Conservation (phyloP, 2,797 vertebrate species). For the Discoglossus pictus region DNA sequence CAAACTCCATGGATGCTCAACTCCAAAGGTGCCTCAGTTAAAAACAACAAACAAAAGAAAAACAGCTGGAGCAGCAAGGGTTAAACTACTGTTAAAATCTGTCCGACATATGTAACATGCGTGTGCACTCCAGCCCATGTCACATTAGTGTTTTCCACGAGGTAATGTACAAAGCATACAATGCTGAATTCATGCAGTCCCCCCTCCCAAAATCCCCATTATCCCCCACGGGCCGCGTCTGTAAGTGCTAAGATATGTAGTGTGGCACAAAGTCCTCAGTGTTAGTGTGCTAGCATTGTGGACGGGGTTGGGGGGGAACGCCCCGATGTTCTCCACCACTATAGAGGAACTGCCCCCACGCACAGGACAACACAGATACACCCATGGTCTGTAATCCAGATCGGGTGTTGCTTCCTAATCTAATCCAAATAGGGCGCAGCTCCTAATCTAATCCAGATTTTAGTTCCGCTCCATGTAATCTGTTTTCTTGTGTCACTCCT, state of each 20-base stretch:
- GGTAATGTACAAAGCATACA: constrained; percentile 44
- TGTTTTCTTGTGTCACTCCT: too few species aligned
- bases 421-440: constrained; percentile 5
- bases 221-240: constrained; percentile 16
- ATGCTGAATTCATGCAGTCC: constrained; percentile 37
- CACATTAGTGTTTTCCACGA: constrained; percentile 31
- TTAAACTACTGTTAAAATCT: constrained; percentile 14
- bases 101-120: constrained; percentile 32
- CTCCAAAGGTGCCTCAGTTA: constrained; percentile 5
- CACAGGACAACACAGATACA: constrained; percentile 9
- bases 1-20: not conserved
- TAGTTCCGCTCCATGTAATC: too few species aligned
- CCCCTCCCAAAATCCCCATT: constrained; percentile 1
- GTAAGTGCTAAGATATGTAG: constrained; percentile 51
- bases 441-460: constrained; percentile 4
- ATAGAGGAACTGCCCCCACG: not conserved
- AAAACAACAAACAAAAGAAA: constrained; percentile 58
- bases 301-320: not conserved
- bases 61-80: constrained; percentile 65
- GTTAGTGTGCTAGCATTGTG: constrained; percentile 19
- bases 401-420: constrained; percentile 10
- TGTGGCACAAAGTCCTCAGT: constrained; percentile 22
- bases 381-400: constrained; percentile 24
- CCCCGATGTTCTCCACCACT: not conserved
- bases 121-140: constrained; percentile 34